phyloP scores from a whole-genome alignment of 2,797 vertebrate species.

The Heteromormyrus szaboi region DNA sequence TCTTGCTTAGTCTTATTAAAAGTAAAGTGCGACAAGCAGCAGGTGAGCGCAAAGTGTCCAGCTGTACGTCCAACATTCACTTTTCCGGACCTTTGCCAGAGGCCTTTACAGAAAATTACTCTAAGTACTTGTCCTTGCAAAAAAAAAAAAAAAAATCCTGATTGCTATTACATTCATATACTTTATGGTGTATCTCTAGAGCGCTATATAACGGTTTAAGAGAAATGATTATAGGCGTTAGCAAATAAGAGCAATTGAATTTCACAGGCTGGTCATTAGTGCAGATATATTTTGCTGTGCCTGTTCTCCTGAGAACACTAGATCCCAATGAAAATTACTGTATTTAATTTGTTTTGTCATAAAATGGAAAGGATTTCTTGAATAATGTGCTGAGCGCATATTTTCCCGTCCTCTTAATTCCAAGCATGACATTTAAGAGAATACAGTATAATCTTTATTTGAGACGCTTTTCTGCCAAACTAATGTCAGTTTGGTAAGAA shows the following conservation, averaged over 20 bases:
- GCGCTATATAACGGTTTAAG: constrained; percentile 4
- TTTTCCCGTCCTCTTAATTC: constrained; percentile 16
- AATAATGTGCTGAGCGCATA: constrained; percentile 22
- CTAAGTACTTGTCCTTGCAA: background rate
- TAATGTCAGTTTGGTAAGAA: constrained; percentile 16
- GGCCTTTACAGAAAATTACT: background rate
- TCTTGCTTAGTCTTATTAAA: background rate
- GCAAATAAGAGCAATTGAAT: constrained; percentile 22
- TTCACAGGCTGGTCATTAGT: constrained; percentile 15
- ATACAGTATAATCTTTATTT: constrained; percentile 19
- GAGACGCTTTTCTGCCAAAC: constrained; percentile 16
- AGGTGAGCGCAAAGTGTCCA: background rate
- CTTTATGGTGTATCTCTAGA: constrained; percentile 13
- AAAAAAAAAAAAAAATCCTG: constrained; percentile 5
- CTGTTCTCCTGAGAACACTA: constrained; percentile 2
- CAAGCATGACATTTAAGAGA: constrained; percentile 25
- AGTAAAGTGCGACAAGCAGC: background rate
- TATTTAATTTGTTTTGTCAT: constrained; percentile 23
- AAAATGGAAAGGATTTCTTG: constrained; percentile 20
- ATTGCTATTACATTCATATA: constrained; percentile 19
- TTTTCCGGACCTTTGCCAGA: background rate
- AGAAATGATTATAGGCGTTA: constrained; percentile 18
- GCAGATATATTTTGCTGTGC: constrained; percentile 19
- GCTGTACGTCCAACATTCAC: background rate
- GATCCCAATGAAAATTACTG: constrained; percentile 17